Conservation (phyloP, 2,888 invertebrate species). For the Tholera decimalis region DNA sequence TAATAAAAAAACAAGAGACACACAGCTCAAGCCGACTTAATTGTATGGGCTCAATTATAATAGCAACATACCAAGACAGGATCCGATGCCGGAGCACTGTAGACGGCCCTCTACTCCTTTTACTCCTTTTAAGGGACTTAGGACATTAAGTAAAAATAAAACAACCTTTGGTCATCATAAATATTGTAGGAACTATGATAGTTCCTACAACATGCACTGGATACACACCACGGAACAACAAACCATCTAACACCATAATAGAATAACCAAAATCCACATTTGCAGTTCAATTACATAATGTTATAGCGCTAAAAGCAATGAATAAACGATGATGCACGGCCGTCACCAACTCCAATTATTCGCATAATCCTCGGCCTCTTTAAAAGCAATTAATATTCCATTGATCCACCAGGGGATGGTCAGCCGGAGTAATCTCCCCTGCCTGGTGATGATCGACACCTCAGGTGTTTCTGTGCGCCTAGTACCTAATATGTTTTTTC, state of each 20-base stretch:
- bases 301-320: slow-evolving; percentile 60
- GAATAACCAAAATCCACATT: slow-evolving; percentile 37
- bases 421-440: slow-evolving; percentile 65
- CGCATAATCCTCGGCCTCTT: slow-evolving; percentile 83
- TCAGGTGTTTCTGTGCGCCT: slow-evolving; percentile 45
- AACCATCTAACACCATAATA: slow-evolving; percentile 13
- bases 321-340: slow-evolving; percentile 70
- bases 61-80: too few relatives aligned
- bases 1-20: too few relatives aligned
- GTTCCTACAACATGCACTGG: too few relatives aligned
- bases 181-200: too few relatives aligned
- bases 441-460: slow-evolving; percentile 60
- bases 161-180: too few relatives aligned
- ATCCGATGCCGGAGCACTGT: too few relatives aligned
- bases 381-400: slow-evolving; percentile 87
- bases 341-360: slow-evolving; percentile 81
- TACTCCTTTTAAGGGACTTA: too few relatives aligned
- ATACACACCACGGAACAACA: background rate
- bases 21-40: too few relatives aligned
- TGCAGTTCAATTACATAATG: slow-evolving; percentile 57
- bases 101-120: too few relatives aligned
- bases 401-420: slow-evolving; percentile 72
- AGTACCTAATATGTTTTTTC: background rate
- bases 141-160: too few relatives aligned
- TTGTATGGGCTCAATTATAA: too few relatives aligned